These are phyloP conservation scores for Ochotona princeps DNA, from an alignment of 2,113 vertebrate genomes.

Conservation along the genomic window DNA sequence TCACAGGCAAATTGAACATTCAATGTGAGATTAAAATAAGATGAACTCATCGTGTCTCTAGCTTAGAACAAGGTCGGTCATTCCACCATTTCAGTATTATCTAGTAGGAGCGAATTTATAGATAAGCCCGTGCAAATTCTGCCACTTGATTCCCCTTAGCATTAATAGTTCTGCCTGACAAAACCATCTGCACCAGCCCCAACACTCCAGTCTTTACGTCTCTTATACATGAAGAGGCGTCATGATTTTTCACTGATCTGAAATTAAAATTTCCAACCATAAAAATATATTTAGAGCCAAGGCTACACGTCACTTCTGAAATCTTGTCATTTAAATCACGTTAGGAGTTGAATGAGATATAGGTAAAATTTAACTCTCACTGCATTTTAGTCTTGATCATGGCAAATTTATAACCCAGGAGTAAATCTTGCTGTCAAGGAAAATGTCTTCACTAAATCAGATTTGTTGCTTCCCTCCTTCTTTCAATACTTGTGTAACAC, in stretches of 20 bases:
- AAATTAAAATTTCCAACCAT: slow-evolving; percentile 85
- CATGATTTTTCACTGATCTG: slow-evolving; percentile 81
- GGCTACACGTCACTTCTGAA: slow-evolving; percentile 85
- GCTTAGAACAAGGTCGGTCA: slow-evolving; percentile 58
- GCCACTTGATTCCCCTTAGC: slow-evolving; percentile 71
- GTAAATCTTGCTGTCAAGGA: slow-evolving; percentile 87
- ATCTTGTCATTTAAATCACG: slow-evolving; percentile 87
- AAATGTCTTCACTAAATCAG: slow-evolving; percentile 89
- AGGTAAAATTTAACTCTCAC: slow-evolving; percentile 87
- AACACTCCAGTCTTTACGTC: slow-evolving; percentile 69
- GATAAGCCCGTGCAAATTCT: slow-evolving; percentile 65
- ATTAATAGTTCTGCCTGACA: slow-evolving; percentile 71
- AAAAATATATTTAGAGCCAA: slow-evolving; percentile 86
- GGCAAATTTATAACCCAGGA: slow-evolving; percentile 87
- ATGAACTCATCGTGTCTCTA: slow-evolving; percentile 55
- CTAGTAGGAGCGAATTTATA: slow-evolving; percentile 57
- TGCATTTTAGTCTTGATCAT: slow-evolving; percentile 85
- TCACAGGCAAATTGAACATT: slow-evolving; percentile 65
- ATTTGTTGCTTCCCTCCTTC: slow-evolving; percentile 87
- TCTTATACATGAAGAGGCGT: slow-evolving; percentile 75
- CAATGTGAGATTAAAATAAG: slow-evolving; percentile 66
- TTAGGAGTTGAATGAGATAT: slow-evolving; percentile 86
- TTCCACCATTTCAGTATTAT: slow-evolving; percentile 75
- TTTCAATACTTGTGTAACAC: slow-evolving; percentile 85
- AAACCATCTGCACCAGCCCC: slow-evolving; percentile 56